A percentile compares a stretch with the other conserved stretches of the same genome.
Conservation (phyloP, 1,140 invertebrate genomes). For the Halyomorpha halys region DNA sequence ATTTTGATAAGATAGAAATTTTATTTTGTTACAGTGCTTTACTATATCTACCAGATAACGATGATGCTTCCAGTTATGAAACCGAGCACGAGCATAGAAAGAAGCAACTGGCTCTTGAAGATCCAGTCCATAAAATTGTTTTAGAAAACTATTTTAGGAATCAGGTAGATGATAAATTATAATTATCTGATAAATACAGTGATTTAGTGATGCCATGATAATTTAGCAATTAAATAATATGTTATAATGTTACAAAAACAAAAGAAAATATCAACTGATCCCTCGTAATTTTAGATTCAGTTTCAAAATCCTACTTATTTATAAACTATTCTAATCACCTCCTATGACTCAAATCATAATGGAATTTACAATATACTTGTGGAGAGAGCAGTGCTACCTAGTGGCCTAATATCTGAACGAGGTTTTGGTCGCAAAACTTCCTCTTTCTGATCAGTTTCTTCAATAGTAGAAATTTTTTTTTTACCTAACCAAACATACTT, state of each 20-base stretch:
- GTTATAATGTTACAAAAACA: too few species aligned
- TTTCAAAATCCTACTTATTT: too few species aligned
- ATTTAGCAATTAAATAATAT: too few species aligned
- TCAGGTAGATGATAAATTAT: conserved; percentile 40
- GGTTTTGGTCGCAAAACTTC: too few species aligned
- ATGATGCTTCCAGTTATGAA: conserved; percentile 40
- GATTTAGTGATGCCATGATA: not conserved
- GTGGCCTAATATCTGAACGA: too few species aligned
- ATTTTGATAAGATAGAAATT: conserved; percentile 6
- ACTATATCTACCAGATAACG: conserved; percentile 36
- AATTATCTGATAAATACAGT: not conserved
- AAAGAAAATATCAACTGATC: too few species aligned
- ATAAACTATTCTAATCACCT: too few species aligned
- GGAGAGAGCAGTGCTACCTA: too few species aligned
- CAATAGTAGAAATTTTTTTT: not conserved
- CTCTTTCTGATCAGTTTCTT: not conserved
- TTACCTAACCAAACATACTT: too few species aligned
- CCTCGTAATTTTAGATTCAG: too few species aligned
- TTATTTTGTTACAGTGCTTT: conserved; percentile 37
- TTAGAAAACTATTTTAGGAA: conserved; percentile 55
- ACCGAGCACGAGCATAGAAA: conserved; percentile 47
- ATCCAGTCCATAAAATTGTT: conserved; percentile 60
- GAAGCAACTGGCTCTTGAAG: conserved; percentile 47
- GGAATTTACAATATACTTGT: too few species aligned
- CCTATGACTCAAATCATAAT: too few species aligned